These are phyloP conservation scores for Epinephelus moara DNA, from an alignment of 2,113 vertebrate genomes.

Conservation along the genomic window DNA sequence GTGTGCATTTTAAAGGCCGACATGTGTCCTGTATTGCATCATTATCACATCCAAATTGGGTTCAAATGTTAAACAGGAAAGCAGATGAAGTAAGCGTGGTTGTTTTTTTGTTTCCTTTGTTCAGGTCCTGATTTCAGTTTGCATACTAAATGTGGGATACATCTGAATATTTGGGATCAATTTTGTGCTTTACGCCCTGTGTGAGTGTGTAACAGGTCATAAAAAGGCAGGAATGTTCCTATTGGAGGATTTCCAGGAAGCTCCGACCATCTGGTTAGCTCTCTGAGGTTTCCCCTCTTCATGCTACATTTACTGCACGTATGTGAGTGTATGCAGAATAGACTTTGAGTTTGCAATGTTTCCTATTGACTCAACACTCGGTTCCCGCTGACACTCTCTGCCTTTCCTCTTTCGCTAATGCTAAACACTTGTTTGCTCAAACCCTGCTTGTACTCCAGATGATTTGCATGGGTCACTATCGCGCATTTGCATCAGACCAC, in stretches of 20 bases:
- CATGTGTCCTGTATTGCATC: not conserved
- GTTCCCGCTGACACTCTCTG: conserved; percentile 9
- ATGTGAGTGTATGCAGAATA: conserved; percentile 60
- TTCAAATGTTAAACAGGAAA: conserved; percentile 49
- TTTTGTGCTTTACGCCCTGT: conserved; percentile 62
- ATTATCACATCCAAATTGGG: conserved; percentile 19
- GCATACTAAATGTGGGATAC: conserved; percentile 32
- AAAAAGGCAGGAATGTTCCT: conserved; percentile 85
- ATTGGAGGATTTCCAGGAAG: conserved; percentile 79
- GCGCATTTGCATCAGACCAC: conserved; percentile 26
- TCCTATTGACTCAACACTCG: conserved; percentile 59
- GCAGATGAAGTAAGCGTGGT: conserved; percentile 38
- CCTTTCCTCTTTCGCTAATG: conserved; percentile 22
- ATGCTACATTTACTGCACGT: conserved; percentile 75
- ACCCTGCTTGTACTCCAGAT: conserved; percentile 13
- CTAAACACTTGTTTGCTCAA: conserved; percentile 36
- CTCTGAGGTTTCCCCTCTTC: conserved; percentile 74
- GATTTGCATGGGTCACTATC: conserved; percentile 33
- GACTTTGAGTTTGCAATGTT: conserved; percentile 51
- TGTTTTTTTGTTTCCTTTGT: conserved; percentile 22
- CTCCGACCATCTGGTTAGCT: conserved; percentile 75
- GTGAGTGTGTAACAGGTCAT: conserved; percentile 79
- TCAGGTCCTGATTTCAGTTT: conserved; percentile 26
- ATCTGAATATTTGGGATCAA: conserved; percentile 63
- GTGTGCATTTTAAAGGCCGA: conserved; percentile 16